Conservation (phyloP, 1,140 invertebrate species). For the Trachymyrmex cornetzi region DNA sequence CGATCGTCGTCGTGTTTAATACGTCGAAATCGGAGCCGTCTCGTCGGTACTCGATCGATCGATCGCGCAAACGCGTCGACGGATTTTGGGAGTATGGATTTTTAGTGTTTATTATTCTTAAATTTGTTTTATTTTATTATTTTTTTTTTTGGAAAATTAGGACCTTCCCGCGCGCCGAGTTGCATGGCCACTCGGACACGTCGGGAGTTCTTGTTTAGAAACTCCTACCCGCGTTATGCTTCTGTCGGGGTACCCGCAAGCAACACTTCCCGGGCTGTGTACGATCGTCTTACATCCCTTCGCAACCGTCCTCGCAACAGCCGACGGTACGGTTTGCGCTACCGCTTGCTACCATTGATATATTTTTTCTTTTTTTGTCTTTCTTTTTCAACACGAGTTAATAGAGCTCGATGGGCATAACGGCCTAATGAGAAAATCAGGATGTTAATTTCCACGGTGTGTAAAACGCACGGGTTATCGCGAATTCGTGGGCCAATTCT, state of each 20-base stretch:
- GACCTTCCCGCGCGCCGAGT: constrained; percentile 78
- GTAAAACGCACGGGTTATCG: constrained; percentile 76
- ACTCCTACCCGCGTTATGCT: constrained; percentile 87
- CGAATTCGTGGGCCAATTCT: constrained; percentile 73
- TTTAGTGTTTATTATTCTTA: constrained; percentile 74
- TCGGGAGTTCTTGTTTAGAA: constrained; percentile 82
- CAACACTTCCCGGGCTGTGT: constrained; percentile 78
- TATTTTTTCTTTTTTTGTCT: constrained; percentile 11
- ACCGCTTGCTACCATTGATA: constrained; percentile 33
- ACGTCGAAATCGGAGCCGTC: constrained; percentile 10
- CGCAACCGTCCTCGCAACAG: constrained; percentile 58
- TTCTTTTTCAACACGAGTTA: constrained; percentile 69
- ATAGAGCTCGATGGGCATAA: constrained; percentile 78
- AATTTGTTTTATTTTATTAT: constrained; percentile 74
- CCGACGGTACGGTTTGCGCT: constrained; percentile 61
- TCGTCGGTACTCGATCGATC: constrained; percentile 58
- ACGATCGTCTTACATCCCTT: constrained; percentile 63
- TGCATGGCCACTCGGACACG: constrained; percentile 72
- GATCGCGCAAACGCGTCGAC: constrained; percentile 59
- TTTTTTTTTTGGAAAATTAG: constrained; percentile 80
- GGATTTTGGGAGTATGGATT: constrained; percentile 69
- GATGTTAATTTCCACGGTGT: constrained; percentile 85
- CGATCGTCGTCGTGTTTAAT: constrained; percentile 26
- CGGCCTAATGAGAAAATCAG: constrained; percentile 84
- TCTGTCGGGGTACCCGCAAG: constrained; percentile 85